These are phyloP conservation scores for Alcedo atthis DNA, from an alignment of 2,797 vertebrate species.

Conservation along the genomic window DNA sequence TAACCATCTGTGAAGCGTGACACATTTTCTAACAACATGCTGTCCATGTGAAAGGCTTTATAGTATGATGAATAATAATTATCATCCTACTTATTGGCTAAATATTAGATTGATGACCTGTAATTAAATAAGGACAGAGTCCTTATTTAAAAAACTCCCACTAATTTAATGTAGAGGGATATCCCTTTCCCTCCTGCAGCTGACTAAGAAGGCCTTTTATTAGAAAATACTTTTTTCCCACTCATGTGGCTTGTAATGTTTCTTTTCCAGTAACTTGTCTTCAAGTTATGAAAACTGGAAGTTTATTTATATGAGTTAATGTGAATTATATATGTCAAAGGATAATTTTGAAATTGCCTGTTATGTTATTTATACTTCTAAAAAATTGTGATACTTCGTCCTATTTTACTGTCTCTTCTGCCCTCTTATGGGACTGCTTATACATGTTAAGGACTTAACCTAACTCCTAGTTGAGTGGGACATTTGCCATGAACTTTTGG, in stretches of 20 bases:
- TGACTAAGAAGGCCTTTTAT: not conserved
- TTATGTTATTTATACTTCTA: not conserved
- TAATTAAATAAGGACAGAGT: not conserved
- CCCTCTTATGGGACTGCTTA: constrained; percentile 41
- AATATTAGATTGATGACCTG: not conserved
- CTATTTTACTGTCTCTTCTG: constrained; percentile 42
- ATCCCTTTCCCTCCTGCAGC: not conserved
- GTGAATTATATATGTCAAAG: not conserved
- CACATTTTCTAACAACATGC: not conserved
- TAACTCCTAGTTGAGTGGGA: not conserved
- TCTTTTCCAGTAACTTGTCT: not conserved
- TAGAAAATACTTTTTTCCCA: not conserved
- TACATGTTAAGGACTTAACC: not conserved
- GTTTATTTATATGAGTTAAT: not conserved
- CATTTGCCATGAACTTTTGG: not conserved
- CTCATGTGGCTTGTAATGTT: not conserved
- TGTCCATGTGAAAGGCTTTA: not conserved
- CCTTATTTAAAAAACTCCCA: not conserved
- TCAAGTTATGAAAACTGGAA: not conserved
- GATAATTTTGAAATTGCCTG: not conserved
- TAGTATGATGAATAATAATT: not conserved
- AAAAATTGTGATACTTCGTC: not conserved
- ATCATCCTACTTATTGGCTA: not conserved
- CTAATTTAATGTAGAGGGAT: not conserved
- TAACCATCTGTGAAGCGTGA: not conserved